These are phyloP conservation scores for Agelastica alni DNA, from an alignment of 2,888 invertebrate species.

Conservation along the genomic window DNA sequence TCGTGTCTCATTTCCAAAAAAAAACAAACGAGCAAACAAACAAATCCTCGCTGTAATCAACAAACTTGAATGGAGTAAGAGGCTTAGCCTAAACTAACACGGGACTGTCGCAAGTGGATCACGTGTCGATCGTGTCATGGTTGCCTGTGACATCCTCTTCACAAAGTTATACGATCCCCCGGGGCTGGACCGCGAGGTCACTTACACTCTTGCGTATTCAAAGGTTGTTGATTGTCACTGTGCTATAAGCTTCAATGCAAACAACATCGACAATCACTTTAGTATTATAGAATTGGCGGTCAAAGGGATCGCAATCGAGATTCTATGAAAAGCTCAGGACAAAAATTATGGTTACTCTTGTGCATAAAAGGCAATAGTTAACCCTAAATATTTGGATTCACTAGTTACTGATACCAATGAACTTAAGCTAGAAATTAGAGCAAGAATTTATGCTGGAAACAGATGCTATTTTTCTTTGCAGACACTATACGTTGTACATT, in stretches of 20 bases:
- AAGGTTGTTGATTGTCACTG: slow-evolving; percentile 35
- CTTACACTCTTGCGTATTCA: slow-evolving; percentile 30
- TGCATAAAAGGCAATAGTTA: no score
- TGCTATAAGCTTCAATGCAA: slow-evolving; percentile 38
- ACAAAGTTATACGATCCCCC: slow-evolving; percentile 6
- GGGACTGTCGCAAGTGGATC: slow-evolving; percentile 22
- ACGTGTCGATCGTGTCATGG: slow-evolving; percentile 29
- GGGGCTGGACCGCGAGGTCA: slow-evolving; percentile 25
- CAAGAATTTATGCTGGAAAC: no score
- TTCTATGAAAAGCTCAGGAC: no score
- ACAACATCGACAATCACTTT: slow-evolving; percentile 26
- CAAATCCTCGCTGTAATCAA: slow-evolving; percentile 7
- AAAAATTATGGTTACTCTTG: no score
- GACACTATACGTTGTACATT: no score
- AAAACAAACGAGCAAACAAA: slow-evolving; percentile 16
- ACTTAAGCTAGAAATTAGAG: no score
- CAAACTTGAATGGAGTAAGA: slow-evolving; percentile 28
- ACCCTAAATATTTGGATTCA: no score
- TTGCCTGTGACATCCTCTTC: slow-evolving; percentile 20
- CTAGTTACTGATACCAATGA: no score
- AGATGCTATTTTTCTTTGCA: no score
- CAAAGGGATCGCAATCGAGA: not conserved
- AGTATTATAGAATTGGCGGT: not conserved
- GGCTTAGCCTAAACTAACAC: slow-evolving; percentile 38
- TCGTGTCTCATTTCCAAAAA: no score